Conservation (phyloP, 2,797 vertebrate species). For the Psittacula echo region DNA sequence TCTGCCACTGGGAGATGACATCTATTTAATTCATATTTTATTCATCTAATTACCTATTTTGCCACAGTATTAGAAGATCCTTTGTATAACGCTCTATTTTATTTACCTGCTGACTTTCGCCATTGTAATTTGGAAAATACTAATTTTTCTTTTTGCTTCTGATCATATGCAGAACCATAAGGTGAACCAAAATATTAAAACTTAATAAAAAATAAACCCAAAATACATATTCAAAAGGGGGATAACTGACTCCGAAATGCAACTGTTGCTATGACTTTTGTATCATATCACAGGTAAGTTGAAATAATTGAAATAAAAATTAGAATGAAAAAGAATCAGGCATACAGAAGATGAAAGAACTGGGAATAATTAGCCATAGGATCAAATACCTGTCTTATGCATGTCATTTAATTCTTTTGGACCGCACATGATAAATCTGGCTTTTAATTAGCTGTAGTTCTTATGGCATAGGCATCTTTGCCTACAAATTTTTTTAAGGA, state of each 20-base stretch:
- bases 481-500: neutral
- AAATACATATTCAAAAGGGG: neutral
- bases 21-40: conserved; percentile 3
- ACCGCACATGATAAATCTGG: neutral
- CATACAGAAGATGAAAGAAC: neutral
- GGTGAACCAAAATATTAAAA: neutral
- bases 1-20: neutral
- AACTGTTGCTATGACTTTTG: neutral
- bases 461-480: neutral
- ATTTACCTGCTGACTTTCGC: neutral
- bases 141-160: neutral
- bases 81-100: neutral
- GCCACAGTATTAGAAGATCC: neutral
- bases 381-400: neutral
- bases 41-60: neutral
- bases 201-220: neutral
- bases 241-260: neutral
- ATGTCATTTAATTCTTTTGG: neutral
- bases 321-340: neutral
- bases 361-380: neutral
- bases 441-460: neutral
- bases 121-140: neutral
- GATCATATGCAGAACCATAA: neutral
- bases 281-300: neutral
- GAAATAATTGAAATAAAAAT: neutral